Base-by-base conservation (phyloP, 1,140 invertebrate genomes). In the Diprion similis region DNA sequence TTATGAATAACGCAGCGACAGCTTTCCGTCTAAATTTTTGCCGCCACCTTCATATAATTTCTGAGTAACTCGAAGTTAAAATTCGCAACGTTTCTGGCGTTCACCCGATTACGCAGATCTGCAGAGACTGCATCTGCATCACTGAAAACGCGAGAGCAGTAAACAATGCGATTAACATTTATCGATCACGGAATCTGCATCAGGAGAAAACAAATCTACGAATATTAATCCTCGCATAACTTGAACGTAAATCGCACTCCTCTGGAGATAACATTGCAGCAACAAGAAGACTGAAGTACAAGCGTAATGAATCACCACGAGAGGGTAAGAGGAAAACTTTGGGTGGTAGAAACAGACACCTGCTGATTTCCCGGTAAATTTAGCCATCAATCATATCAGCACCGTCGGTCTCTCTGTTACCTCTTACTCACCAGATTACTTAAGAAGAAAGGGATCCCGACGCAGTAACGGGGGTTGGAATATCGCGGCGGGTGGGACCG, bases 361-460 rank as follows among this genome's bases (percentile, higher is more conserved):
- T 77, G 78, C 78, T 79, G 78, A 79, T 78, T 79, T 19, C 75
- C 75, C 74, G 66, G 46, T 46, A 65, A 73, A 47, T 59, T 71
- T 68, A 72, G 48, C 71, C 51, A 70, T 78, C 78, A 78, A 79
- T 79, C 78, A 78, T 79, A 78, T 37, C 59, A 73, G 73, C 70
- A 71, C 11, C 68, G 72, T 71, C 67, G 64, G 48, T 66, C 51
- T 46, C 46, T 24, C 45, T 65, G 47, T 71, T 13, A 24, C 17
- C 4, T 65, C 24, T 46, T 0, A 19, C 37, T 71, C 15, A 19
- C 59, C 9, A 59, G 51, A 59, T 59, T 59, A 59, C 51, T 59
- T 59, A 59, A 17, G 51, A 59, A 59, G 51, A 59, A 59, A 59
- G 51, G 51, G 51, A 51, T 10, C 48, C 15, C 10, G 15, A 15